Percentiles rank a stretch among this genome's conserved stretches.
These are phyloP conservation scores for Perca flavescens DNA, from an alignment of 2,113 vertebrate genomes.

Conservation along the genomic window DNA sequence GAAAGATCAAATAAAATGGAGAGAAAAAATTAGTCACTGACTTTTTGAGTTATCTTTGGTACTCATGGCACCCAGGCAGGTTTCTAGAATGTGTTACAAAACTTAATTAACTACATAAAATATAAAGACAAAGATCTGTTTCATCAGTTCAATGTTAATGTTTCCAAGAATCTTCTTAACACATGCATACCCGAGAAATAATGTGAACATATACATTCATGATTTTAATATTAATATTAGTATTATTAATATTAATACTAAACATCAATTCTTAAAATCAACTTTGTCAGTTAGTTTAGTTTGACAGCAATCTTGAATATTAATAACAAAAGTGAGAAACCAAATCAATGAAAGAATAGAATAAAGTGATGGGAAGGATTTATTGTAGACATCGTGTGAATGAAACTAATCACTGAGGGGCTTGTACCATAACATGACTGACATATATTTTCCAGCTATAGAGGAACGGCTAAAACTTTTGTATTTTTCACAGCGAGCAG, in stretches of 20 bases:
- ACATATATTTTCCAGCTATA: conserved; percentile 51
- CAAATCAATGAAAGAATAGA: conserved; percentile 2
- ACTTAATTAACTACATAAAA: not conserved
- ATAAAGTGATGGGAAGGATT: conserved; percentile 1
- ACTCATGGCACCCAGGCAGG: not conserved
- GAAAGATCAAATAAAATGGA: too few species aligned
- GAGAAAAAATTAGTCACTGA: conserved; percentile 22
- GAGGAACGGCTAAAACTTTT: conserved; percentile 51
- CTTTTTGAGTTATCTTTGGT: not conserved
- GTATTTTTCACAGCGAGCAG: conserved; percentile 52
- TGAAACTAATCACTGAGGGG: conserved; percentile 30
- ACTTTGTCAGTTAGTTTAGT: not conserved
- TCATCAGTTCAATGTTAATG: not conserved
- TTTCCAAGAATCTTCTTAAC: not conserved
- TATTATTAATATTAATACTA: too few species aligned
- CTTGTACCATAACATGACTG: conserved; percentile 45
- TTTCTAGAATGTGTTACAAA: conserved; percentile 3
- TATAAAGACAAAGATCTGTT: not conserved
- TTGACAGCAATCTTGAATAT: conserved; percentile 28
- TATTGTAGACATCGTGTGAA: conserved; percentile 23
- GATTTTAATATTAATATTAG: not conserved
- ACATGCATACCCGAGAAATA: not conserved
- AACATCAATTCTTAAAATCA: not conserved
- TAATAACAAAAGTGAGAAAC: conserved; percentile 3
- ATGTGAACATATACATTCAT: too few species aligned